phyloP scores from a whole-genome alignment of 2,888 invertebrate genomes.

The Agriopis marginaria region DNA sequence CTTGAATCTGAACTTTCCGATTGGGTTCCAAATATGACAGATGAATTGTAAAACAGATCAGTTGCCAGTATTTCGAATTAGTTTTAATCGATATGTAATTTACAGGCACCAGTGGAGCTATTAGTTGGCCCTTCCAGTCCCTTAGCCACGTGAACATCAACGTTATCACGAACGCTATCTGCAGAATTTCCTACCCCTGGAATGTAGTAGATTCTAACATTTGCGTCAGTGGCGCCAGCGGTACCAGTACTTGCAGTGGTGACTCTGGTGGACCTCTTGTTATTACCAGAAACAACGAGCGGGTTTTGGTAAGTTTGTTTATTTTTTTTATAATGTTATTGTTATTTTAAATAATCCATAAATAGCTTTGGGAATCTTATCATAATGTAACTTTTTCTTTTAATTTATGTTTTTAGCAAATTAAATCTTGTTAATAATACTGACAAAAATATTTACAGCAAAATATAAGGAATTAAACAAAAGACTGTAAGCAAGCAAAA shows the following conservation, averaged over 20 bases:
- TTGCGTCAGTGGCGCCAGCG: conserved; percentile 59
- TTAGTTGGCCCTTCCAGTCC: conserved; percentile 37
- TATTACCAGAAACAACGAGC: conserved; percentile 37
- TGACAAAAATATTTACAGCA: too few species aligned
- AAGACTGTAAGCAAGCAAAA: too few species aligned
- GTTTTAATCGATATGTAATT: neutral
- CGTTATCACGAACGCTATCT: conserved; percentile 56
- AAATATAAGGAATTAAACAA: too few species aligned
- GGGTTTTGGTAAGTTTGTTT: conserved; percentile 43
- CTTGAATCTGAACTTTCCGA: too few species aligned
- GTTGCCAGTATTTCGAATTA: neutral
- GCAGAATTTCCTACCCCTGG: conserved; percentile 47
- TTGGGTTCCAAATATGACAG: too few species aligned
- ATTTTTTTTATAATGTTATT: too few species aligned
- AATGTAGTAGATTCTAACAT: conserved; percentile 56
- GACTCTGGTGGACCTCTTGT: conserved; percentile 71
- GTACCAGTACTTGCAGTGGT: conserved; percentile 59
- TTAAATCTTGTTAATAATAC: too few species aligned
- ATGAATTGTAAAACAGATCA: too few species aligned
- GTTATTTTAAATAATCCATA: neutral
- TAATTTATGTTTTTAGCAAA: too few species aligned
- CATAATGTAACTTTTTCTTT: too few species aligned
- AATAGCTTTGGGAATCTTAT: neutral
- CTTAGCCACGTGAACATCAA: conserved; percentile 51
- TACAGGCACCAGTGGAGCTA: conserved; percentile 37